Percentiles rank a stretch among this genome's conserved stretches.
phyloP scores from a whole-genome alignment of 1,140 invertebrate species.

The Pinna nobilis region DNA sequence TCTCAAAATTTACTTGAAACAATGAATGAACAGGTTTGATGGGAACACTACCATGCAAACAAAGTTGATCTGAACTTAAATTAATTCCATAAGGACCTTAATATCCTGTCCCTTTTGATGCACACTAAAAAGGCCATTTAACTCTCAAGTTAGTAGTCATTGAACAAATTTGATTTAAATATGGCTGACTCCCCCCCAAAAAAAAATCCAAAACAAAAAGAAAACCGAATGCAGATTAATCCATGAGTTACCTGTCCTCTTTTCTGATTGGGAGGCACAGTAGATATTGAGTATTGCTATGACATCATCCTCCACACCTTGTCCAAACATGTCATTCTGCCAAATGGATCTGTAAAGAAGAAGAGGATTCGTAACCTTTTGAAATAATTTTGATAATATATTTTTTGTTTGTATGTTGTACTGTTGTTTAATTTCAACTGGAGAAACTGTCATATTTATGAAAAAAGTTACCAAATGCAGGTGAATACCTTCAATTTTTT shows the following conservation, averaged over 20 bases:
- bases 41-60: background rate
- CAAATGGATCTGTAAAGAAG: slow-evolving; percentile 78
- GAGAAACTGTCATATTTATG: too few relatives aligned
- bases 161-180: background rate
- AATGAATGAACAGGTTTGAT: background rate
- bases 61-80: slow-evolving; percentile 4
- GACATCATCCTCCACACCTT: slow-evolving; percentile 78
- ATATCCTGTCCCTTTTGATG: background rate
- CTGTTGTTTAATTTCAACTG: background rate
- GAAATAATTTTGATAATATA: too few relatives aligned
- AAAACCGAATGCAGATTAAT: background rate
- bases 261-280: slow-evolving; percentile 82
- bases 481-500: background rate
- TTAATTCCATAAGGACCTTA: background rate
- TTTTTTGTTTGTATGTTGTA: too few relatives aligned
- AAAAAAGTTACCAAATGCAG: too few relatives aligned
- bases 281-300: slow-evolving; percentile 83
- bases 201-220: background rate
- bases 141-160: background rate
- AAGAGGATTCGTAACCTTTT: too few relatives aligned
- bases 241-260: slow-evolving; percentile 79
- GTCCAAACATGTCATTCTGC: slow-evolving; percentile 78
- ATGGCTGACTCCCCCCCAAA: background rate
- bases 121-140: background rate
- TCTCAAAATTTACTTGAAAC: background rate